A percentile compares a stretch with the other conserved stretches of the same genome.
Conservation (phyloP, 2,797 vertebrate species). For the Takifugu rubripes region DNA sequence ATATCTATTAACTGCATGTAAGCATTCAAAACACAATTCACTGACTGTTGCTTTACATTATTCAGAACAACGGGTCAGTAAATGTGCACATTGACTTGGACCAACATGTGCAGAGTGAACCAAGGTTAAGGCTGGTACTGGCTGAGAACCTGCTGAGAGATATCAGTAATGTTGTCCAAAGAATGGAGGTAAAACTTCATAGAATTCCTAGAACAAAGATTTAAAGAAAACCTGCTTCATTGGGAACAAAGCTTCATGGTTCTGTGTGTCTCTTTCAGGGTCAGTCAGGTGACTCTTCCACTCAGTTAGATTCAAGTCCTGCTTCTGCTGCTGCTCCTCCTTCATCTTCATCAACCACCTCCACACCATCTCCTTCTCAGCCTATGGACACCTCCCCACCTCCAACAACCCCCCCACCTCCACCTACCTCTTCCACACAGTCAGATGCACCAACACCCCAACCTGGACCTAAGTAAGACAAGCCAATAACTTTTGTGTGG, state of each 20-base stretch:
- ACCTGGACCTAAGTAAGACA: constrained; percentile 74
- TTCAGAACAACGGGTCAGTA: constrained; percentile 82
- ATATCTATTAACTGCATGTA: too few species aligned
- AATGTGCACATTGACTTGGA: constrained; percentile 93
- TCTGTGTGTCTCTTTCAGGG: constrained; percentile 46
- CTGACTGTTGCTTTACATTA: background rate
- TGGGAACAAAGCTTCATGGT: background rate
- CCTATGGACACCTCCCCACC: constrained; percentile 77
- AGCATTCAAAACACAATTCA: background rate
- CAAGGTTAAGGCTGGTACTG: constrained; percentile 84
- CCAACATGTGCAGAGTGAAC: constrained; percentile 84
- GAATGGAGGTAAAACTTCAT: constrained; percentile 79
- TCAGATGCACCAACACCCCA: constrained; percentile 71
- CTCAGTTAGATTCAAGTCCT: constrained; percentile 59
- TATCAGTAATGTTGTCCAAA: constrained; percentile 79
- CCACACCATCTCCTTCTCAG: constrained; percentile 74
- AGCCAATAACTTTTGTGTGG: background rate
- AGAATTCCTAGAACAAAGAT: background rate
- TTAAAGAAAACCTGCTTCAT: background rate
- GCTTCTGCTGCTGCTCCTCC: constrained; percentile 48
- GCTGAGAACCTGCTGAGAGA: constrained; percentile 89
- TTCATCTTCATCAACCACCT: constrained; percentile 66
- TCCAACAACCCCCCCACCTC: constrained; percentile 68
- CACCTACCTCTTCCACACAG: constrained; percentile 65
- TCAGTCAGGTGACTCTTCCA: constrained; percentile 53